These are phyloP conservation scores for Emydocephalus ijimae DNA, from an alignment of 2,113 vertebrate species.

Conservation along the genomic window DNA sequence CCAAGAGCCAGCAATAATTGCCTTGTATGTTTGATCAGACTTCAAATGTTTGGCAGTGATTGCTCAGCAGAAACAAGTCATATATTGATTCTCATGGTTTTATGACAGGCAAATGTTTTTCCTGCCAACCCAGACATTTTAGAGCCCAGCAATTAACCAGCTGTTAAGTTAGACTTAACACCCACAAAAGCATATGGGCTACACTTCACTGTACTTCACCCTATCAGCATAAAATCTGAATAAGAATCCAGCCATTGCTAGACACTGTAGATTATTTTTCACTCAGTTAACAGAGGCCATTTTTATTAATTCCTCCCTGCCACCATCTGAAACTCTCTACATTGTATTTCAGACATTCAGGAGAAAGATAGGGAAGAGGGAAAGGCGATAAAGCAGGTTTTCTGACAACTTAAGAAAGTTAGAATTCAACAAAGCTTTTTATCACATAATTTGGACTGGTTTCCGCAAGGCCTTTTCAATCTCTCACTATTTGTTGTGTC, in stretches of 20 bases:
- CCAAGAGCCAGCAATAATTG: conserved; percentile 1
- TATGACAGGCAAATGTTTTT: conserved; percentile 18
- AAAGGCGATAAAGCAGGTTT: not conserved
- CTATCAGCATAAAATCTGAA: not conserved
- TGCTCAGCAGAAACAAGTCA: conserved; percentile 4
- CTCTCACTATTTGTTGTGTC: not conserved
- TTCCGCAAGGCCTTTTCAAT: conserved; percentile 3
- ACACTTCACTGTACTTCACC: not conserved
- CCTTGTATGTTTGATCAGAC: not conserved
- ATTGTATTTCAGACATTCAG: not conserved
- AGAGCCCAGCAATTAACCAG: not conserved
- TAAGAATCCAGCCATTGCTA: not conserved
- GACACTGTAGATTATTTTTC: not conserved
- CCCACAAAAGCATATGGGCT: not conserved
- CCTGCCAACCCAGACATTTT: not conserved
- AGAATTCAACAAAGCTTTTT: conserved; percentile 5
- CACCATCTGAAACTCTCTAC: not conserved
- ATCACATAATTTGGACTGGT: conserved; percentile 3
- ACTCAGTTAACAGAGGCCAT: not conserved
- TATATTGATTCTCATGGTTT: not conserved
- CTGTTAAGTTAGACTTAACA: not conserved
- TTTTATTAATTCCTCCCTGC: not conserved
- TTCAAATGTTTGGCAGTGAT: conserved; percentile 7
- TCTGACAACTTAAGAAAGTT: conserved; percentile 1
- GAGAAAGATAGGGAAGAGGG: not conserved